Evolutionary conservation across 2,113 vertebrate species (phyloP).

Genomic region (Psittacus erithacus): DNA sequence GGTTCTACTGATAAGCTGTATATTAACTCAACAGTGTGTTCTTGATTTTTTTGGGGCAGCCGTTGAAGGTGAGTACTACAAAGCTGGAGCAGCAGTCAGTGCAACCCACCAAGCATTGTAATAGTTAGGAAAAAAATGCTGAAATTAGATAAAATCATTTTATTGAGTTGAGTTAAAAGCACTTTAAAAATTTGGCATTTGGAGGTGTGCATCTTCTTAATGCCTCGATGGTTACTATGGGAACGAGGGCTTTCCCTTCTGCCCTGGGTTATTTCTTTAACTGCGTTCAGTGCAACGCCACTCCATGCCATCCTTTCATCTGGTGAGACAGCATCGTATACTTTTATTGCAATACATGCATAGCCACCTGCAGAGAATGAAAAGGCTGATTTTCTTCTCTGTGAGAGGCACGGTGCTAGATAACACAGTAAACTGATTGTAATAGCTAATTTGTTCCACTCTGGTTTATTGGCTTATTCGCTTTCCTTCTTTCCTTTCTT

Average conservation of each 20-base stretch:
- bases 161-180: slow-evolving; percentile 19
- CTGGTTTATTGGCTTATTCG: slow-evolving; percentile 48
- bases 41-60: not conserved
- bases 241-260: slow-evolving; percentile 58
- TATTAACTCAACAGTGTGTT: not conserved
- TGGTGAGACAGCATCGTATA: slow-evolving; percentile 27
- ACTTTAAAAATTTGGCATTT: not conserved
- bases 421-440: slow-evolving; percentile 56
- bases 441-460: slow-evolving; percentile 63
- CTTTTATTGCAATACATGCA: not conserved
- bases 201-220: not conserved
- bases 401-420: slow-evolving; percentile 23
- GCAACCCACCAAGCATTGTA: not conserved
- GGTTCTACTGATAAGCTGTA: not conserved
- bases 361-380: slow-evolving; percentile 45
- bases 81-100: not conserved
- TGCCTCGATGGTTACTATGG: slow-evolving; percentile 69
- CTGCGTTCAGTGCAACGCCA: slow-evolving; percentile 19
- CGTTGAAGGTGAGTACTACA: not conserved
- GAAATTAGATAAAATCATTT: slow-evolving; percentile 6
- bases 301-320: slow-evolving; percentile 33
- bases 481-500: slow-evolving; percentile 25
- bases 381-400: slow-evolving; percentile 40
- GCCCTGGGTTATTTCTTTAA: slow-evolving; percentile 54
- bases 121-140: not conserved